Evolutionary conservation across 2,797 vertebrate genomes (phyloP).

Genomic region (Nannoperca australis): DNA sequence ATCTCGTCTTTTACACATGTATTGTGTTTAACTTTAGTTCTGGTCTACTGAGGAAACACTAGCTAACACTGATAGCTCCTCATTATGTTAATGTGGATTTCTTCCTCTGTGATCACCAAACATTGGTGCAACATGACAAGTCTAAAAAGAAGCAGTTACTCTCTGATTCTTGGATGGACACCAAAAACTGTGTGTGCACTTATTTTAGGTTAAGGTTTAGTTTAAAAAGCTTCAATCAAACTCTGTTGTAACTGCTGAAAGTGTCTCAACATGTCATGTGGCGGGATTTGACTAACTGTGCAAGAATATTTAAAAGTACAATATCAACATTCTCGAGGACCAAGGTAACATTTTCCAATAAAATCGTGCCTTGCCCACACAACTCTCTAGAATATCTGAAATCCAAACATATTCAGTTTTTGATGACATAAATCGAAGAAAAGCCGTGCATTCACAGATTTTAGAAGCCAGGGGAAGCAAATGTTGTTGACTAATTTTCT

Average conservation of each 20-base stretch:
- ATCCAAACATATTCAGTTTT: background rate
- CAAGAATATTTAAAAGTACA: background rate
- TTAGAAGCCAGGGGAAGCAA: background rate
- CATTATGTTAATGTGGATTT: background rate
- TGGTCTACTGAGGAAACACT: background rate
- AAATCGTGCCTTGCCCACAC: background rate
- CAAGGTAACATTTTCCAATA: background rate
- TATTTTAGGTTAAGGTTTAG: background rate
- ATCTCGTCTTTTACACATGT: background rate
- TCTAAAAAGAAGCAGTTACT: background rate
- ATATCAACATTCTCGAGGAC: background rate
- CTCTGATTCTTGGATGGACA: background rate
- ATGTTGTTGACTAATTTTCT: background rate
- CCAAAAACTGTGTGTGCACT: background rate
- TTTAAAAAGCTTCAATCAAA: background rate
- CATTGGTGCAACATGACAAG: background rate
- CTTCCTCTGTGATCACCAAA: conserved; percentile 4
- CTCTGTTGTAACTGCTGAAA: background rate
- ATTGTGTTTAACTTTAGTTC: conserved; percentile 8
- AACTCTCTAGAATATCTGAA: too few relatives aligned
- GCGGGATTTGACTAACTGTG: background rate
- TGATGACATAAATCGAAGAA: background rate
- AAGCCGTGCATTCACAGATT: background rate
- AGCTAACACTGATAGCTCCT: background rate
- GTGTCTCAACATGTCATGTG: background rate